Evolutionary conservation across 2,797 vertebrate genomes (phyloP).

Genomic region (Typhlichthys eigenmanni): DNA sequence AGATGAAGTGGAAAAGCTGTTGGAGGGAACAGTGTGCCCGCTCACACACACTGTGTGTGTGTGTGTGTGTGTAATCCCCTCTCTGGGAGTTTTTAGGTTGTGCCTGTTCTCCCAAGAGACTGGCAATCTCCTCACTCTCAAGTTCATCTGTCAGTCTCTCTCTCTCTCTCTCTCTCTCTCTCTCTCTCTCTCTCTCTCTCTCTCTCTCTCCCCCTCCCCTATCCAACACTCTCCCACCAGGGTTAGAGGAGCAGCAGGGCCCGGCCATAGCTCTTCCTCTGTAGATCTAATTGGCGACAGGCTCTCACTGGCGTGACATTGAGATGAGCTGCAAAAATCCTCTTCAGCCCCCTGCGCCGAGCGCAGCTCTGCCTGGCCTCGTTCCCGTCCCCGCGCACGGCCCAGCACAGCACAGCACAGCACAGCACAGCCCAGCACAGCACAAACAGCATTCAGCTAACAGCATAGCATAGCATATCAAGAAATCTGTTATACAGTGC

Average conservation of each 20-base stretch:
- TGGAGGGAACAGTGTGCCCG: slow-evolving; percentile 45
- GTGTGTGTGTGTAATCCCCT: slow-evolving; percentile 11
- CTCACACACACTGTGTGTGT: slow-evolving; percentile 24
- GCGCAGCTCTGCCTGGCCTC: slow-evolving; percentile 29
- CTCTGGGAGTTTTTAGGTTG: slow-evolving; percentile 57
- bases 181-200: too few relatives aligned
- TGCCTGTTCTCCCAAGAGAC: slow-evolving; percentile 59
- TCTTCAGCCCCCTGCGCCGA: slow-evolving; percentile 55
- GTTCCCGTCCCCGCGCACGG: too few relatives aligned
- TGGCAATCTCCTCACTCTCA: slow-evolving; percentile 38
- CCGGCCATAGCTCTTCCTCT: slow-evolving; percentile 64
- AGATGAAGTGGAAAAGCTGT: slow-evolving; percentile 65
- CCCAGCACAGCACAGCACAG: slow-evolving; percentile 22
- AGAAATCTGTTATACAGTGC: too few relatives aligned
- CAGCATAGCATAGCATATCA: neutral
- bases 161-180: slow-evolving; percentile 19
- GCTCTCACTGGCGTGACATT: slow-evolving; percentile 72
- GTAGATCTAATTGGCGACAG: slow-evolving; percentile 74
- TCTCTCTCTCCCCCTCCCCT: too few relatives aligned
- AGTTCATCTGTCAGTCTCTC: slow-evolving; percentile 14
- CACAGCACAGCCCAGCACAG: neutral
- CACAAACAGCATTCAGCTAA: neutral
- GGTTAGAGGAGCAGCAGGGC: slow-evolving; percentile 60
- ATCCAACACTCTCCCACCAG: slow-evolving; percentile 64
- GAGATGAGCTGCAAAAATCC: slow-evolving; percentile 76